These are phyloP conservation scores for Urocynchramus pylzowi DNA, from an alignment of 2,113 vertebrate genomes.

Conservation along the genomic window DNA sequence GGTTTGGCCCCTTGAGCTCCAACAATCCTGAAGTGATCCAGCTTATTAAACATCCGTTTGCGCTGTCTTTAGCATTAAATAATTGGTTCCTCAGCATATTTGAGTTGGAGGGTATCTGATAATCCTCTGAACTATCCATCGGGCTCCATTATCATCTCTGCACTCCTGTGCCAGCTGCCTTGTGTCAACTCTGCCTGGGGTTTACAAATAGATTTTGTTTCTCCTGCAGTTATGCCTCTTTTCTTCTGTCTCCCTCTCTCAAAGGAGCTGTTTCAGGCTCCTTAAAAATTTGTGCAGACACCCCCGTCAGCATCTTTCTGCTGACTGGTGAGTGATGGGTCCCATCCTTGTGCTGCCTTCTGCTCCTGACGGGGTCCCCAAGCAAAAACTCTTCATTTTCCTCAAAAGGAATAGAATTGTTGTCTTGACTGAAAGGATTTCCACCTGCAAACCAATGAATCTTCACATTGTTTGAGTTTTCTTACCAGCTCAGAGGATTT, in stretches of 20 bases:
- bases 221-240: neutral
- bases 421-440: slow-evolving; percentile 63
- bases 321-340: neutral
- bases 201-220: slow-evolving; percentile 2
- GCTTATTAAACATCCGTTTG: neutral
- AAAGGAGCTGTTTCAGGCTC: neutral
- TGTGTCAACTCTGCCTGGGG: neutral
- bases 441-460: slow-evolving; percentile 46
- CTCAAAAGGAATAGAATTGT: slow-evolving; percentile 48
- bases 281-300: neutral
- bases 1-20: neutral
- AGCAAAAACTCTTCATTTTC: slow-evolving; percentile 53
- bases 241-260: neutral
- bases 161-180: neutral
- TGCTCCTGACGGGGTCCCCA: neutral
- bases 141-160: neutral
- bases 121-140: neutral
- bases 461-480: slow-evolving; percentile 29
- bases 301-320: neutral
- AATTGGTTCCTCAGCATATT: slow-evolving; percentile 25
- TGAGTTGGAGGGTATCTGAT: slow-evolving; percentile 7
- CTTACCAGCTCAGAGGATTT: slow-evolving; percentile 5
- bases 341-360: neutral
- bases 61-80: neutral
- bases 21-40: neutral